Percentiles rank a stretch among this genome's conserved stretches.
phyloP scores from a whole-genome alignment of 2,888 invertebrate species.

The Norana najaformis region DNA sequence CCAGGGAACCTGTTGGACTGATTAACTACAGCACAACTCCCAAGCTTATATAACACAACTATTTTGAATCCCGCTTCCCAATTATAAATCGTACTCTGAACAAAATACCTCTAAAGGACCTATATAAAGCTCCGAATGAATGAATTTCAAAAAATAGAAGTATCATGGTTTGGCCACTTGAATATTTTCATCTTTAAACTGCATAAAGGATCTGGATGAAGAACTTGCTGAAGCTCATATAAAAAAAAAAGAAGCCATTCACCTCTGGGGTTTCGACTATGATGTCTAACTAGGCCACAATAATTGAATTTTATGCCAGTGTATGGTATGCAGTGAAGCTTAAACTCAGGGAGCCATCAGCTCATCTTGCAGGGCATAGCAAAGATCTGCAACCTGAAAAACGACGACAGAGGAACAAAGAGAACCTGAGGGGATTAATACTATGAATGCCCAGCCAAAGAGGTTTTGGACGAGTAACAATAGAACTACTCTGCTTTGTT shows the following conservation, averaged over 20 bases:
- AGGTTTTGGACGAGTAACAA: too few species aligned
- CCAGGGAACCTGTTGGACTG: neutral
- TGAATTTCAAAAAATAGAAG: neutral
- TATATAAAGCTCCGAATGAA: neutral
- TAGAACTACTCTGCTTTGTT: neutral
- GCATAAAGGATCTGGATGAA: neutral
- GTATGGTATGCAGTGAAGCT: too few species aligned
- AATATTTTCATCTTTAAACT: neutral
- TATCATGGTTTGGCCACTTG: neutral
- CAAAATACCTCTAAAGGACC: neutral
- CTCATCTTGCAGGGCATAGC: too few species aligned
- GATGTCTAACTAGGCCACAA: neutral
- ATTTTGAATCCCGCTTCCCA: neutral
- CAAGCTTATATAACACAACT: neutral
- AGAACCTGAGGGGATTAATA: neutral
- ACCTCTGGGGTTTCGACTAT: neutral
- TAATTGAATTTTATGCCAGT: neutral
- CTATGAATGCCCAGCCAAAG: neutral
- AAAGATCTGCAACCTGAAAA: too few species aligned
- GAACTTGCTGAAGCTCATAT: neutral
- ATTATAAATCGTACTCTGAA: neutral
- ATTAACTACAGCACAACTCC: neutral
- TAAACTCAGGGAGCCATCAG: too few species aligned
- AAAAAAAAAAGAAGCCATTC: neutral
- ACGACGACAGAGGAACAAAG: neutral